phyloP scores from a whole-genome alignment of 2,888 invertebrate species.

The Tiphia femorata region DNA sequence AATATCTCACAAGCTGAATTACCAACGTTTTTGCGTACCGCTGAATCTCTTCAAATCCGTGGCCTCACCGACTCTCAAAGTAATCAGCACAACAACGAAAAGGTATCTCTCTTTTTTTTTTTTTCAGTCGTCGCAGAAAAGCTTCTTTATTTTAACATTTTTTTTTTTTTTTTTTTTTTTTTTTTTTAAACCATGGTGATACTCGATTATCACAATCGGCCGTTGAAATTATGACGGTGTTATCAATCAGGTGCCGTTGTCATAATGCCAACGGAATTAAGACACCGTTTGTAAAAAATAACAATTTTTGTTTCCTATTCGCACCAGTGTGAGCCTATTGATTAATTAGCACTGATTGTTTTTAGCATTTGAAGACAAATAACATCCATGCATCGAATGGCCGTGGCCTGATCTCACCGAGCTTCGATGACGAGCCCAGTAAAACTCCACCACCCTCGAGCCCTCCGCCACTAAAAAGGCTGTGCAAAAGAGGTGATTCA shows the following conservation, averaged over 20 bases:
- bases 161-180: too few species aligned
- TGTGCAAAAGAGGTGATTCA: constrained; percentile 68
- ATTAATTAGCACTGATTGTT: constrained; percentile 12
- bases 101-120: constrained; percentile 55
- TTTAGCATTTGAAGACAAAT: constrained; percentile 63
- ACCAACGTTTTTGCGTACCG: constrained; percentile 81
- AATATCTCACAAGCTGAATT: constrained; percentile 85
- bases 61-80: constrained; percentile 78
- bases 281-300: too few species aligned
- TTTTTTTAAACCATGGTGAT: too few species aligned
- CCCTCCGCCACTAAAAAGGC: constrained; percentile 68
- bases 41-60: constrained; percentile 83
- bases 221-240: too few species aligned
- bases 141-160: too few species aligned
- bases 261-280: too few species aligned
- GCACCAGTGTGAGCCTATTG: too few species aligned
- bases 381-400: constrained; percentile 66
- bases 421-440: constrained; percentile 66
- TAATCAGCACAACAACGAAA: constrained; percentile 68
- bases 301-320: too few species aligned
- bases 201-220: too few species aligned
- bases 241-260: too few species aligned
- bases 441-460: constrained; percentile 66
- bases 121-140: too few species aligned
- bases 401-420: constrained; percentile 65